Evolutionary conservation across 2,888 invertebrate genomes (phyloP).

Genomic region (Morinoia aosen): DNA sequence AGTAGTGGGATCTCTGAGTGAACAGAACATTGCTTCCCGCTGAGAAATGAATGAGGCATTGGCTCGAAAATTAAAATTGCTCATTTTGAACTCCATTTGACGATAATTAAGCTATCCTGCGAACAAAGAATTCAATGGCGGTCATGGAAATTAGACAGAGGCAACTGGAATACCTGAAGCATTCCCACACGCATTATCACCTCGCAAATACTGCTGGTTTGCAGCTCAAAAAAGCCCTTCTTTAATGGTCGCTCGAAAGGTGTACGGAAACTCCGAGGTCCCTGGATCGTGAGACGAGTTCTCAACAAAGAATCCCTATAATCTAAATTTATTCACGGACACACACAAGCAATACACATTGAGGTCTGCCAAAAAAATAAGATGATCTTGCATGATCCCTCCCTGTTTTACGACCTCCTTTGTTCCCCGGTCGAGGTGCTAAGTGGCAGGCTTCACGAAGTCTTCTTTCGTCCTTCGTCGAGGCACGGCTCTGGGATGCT

Average conservation of each 20-base stretch:
- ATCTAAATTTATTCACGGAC: constrained; percentile 51
- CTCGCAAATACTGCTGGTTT: neutral
- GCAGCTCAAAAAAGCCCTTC: neutral
- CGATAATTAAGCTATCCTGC: neutral
- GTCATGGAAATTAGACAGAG: neutral
- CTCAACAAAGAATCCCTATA: constrained; percentile 51
- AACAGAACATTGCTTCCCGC: neutral
- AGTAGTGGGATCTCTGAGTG: neutral
- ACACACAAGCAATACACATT: constrained; percentile 42
- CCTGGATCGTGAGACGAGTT: neutral
- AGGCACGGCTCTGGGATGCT: neutral
- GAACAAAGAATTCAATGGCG: neutral
- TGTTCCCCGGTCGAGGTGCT: constrained; percentile 42
- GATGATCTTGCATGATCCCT: constrained; percentile 48
- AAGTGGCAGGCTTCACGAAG: constrained; percentile 43
- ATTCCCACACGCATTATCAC: constrained; percentile 3
- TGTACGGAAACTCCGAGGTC: neutral
- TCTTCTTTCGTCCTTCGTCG: neutral
- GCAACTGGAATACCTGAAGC: neutral
- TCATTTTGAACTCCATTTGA: neutral
- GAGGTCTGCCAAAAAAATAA: neutral
- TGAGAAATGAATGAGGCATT: neutral
- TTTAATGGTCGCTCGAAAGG: neutral
- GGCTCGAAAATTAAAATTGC: neutral
- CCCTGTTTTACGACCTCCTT: constrained; percentile 43